A percentile compares a stretch with the other conserved stretches of the same genome.
These are phyloP conservation scores for Falco columbarius DNA, from an alignment of 2,797 vertebrate species.

Conservation along the genomic window DNA sequence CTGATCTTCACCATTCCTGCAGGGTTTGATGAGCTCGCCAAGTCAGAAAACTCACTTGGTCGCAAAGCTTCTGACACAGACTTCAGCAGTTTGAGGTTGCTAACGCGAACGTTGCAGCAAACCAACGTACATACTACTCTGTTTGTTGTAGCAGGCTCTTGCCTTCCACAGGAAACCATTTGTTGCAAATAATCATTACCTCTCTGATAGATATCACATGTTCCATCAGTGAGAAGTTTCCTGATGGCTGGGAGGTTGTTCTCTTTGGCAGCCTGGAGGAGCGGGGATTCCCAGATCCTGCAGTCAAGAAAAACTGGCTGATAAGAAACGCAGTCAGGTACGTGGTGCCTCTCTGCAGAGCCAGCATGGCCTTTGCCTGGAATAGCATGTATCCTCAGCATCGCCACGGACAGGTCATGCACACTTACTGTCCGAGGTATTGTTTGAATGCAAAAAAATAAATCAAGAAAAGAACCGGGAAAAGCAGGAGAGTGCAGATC, in stretches of 20 bases:
- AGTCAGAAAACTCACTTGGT: neutral
- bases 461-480: fast-evolving
- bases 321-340: neutral
- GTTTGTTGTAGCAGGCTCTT: neutral
- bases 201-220: constrained; percentile 89
- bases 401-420: neutral
- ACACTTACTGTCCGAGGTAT: neutral
- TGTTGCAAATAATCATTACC: constrained; percentile 70
- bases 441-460: neutral
- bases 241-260: constrained; percentile 87
- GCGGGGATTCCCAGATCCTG: constrained; percentile 89
- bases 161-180: neutral
- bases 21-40: neutral
- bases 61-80: neutral
- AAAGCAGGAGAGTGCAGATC: neutral
- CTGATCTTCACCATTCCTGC: neutral
- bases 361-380: neutral
- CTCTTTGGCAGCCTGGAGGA: constrained; percentile 89
- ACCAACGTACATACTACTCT: too few species aligned
- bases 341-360: neutral
- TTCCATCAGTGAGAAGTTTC: constrained; percentile 85
- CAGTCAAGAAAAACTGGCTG: neutral
- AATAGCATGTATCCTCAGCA: neutral
- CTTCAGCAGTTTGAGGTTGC: neutral
- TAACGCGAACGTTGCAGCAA: neutral